Base-by-base conservation (phyloP, 2,888 invertebrate species). In the Pediacus dermestoides region DNA sequence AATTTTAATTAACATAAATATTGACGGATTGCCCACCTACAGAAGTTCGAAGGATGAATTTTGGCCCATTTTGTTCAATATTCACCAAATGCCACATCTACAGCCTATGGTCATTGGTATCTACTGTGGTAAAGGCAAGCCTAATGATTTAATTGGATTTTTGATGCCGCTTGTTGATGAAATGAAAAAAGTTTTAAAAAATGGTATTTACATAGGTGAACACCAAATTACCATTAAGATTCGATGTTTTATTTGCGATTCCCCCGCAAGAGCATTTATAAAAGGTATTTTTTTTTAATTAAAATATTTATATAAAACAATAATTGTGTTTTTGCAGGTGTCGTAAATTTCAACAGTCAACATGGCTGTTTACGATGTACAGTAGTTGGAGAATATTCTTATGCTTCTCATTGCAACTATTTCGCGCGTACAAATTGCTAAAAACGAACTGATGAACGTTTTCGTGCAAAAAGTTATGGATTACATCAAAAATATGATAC, bases 221-320 rank as follows among this genome's bases (percentile, higher is more conserved):
- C 18, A 11, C 18, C 30, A 28, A 26, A 32, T 49, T 27, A 11
- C 23, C 15, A 25, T 48, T 11, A 36, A 34, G 31, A 26, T 50
- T 9, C 16, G 45, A 44, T 43, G 42, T 16, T 46, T 48, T 31
- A 37, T 50, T 14, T 46, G 38, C 30, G 47, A 50, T 26, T 48
- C 50, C 7, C 43, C 46, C 8, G 48, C 48, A 7, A 39, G 48
- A 32, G 42, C 39, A n/a, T 48, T 50, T 38, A 44, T 48, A 15
- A 50, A 50, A 50, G 50, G 50, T 48, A 47, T n/a, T n/a, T n/a
- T n/a, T n/a, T 9, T 9, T 4, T 25, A 6, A 9, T 9, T 25
- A 6, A 25, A 10, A 9, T 33, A 12, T 2, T 34, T 9, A 13
- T 4, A 10, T 28, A 7, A 30, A 31, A n/a, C n/a, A n/a, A n/a